phyloP scores from a whole-genome alignment of 2,888 invertebrate genomes.

The Scaptomyza flava region DNA sequence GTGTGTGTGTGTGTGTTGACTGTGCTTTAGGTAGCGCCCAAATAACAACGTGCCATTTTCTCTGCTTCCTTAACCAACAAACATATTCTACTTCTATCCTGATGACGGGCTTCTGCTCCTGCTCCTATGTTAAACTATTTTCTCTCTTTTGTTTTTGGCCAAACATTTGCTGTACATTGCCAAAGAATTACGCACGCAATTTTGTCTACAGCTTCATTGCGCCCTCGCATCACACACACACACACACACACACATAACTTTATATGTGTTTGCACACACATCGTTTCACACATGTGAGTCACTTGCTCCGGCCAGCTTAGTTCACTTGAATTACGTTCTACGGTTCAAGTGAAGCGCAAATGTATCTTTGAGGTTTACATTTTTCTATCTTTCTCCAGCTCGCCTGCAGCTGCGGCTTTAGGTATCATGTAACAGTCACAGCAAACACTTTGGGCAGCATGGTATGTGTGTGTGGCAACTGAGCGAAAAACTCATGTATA shows the following conservation, averaged over 20 bases:
- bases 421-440: slow-evolving; percentile 59
- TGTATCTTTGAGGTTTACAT: slow-evolving; percentile 80
- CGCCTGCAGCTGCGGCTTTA: slow-evolving; percentile 44
- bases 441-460: slow-evolving; percentile 48
- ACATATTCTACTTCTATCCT: slow-evolving; percentile 2
- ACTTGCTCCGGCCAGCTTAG: slow-evolving; percentile 67
- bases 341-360: slow-evolving; percentile 78
- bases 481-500: not conserved
- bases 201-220: slow-evolving; percentile 74
- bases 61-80: slow-evolving; percentile 19
- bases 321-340: slow-evolving; percentile 72
- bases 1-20: slow-evolving; percentile 3
- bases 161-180: slow-evolving; percentile 58
- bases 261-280: not conserved
- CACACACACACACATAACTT: slow-evolving; percentile 2
- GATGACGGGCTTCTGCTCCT: not conserved
- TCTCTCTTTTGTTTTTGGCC: slow-evolving; percentile 39
- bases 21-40: slow-evolving; percentile 42
- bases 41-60: slow-evolving; percentile 28
- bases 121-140: slow-evolving; percentile 39
- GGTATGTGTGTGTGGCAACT: slow-evolving; percentile 18
- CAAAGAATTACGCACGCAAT: slow-evolving; percentile 73
- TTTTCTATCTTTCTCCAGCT: slow-evolving; percentile 34
- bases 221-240: slow-evolving; percentile 41
- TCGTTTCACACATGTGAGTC: slow-evolving; percentile 42